Percentiles rank a stretch among this genome's conserved stretches.
Conservation (phyloP, 2,113 vertebrate genomes). For the Semicossyphus pulcher region DNA sequence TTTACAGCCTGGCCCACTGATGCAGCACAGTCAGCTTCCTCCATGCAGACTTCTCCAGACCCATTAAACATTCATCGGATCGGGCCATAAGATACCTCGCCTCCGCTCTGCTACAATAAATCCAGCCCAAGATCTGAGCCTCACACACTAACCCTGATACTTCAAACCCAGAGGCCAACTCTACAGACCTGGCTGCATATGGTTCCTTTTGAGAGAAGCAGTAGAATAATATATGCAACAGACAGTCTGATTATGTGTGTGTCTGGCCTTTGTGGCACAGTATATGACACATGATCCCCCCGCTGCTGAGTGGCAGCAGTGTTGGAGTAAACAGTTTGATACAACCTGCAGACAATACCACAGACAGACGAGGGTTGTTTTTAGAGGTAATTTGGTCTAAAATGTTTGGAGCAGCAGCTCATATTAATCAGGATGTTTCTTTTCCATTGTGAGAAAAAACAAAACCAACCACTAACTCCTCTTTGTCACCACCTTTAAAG, state of each 20-base stretch:
- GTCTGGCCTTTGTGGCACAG: conserved; percentile 12
- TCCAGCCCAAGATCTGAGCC: conserved; percentile 35
- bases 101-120: conserved; percentile 61
- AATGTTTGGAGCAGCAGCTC: background rate
- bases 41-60: conserved; percentile 66
- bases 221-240: background rate
- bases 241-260: conserved; percentile 1
- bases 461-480: background rate
- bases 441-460: conserved; percentile 4
- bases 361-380: conserved; percentile 12
- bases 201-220: too few relatives aligned
- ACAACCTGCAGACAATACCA: background rate
- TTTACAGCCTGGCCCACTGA: conserved; percentile 79
- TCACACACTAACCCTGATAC: conserved; percentile 16
- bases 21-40: conserved; percentile 77
- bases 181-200: background rate
- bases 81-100: conserved; percentile 74
- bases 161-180: background rate
- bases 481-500: background rate
- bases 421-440: background rate
- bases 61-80: conserved; percentile 84
- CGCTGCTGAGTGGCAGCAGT: background rate
- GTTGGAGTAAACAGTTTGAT: conserved; percentile 11
- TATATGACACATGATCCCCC: conserved; percentile 28
- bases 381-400: background rate